Percentiles rank a stretch among this genome's conserved stretches.
phyloP scores from a whole-genome alignment of 2,797 vertebrate genomes.

The Pseudocheirus occidentalis region DNA sequence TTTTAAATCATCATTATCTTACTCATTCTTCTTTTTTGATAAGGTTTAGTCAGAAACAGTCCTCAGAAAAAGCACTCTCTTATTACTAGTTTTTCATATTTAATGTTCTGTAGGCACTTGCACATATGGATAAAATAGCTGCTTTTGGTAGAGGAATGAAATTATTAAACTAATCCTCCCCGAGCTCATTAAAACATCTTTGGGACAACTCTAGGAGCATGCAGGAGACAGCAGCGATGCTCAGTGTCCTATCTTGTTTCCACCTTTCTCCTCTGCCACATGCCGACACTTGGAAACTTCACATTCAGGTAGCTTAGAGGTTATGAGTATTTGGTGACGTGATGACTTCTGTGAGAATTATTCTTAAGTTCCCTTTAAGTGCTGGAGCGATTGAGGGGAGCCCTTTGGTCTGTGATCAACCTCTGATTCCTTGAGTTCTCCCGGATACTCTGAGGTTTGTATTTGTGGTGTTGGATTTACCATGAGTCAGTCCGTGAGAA shows the following conservation, averaged over 20 bases:
- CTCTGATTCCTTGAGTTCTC: background rate
- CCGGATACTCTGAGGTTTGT: background rate
- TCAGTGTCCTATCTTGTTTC: background rate
- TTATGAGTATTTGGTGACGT: background rate
- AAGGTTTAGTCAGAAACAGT: background rate
- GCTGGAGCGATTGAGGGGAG: background rate
- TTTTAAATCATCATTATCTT: background rate
- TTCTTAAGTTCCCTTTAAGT: background rate
- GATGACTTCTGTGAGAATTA: background rate
- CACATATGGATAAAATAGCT: background rate
- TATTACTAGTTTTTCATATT: background rate
- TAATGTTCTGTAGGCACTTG: background rate
- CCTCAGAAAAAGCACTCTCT: background rate
- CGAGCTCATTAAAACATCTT: background rate
- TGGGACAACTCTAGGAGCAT: background rate
- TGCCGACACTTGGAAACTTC: background rate
- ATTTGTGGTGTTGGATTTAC: background rate
- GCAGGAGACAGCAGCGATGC: background rate
- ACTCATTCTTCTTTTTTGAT: background rate
- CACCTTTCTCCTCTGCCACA: background rate
- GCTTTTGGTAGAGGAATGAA: background rate
- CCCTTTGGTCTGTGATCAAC: background rate
- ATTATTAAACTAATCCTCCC: background rate
- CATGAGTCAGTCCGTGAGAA: background rate
- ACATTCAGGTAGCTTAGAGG: background rate